Conservation (phyloP, 2,888 invertebrate genomes). For the Lasioglossum zephyrum region DNA sequence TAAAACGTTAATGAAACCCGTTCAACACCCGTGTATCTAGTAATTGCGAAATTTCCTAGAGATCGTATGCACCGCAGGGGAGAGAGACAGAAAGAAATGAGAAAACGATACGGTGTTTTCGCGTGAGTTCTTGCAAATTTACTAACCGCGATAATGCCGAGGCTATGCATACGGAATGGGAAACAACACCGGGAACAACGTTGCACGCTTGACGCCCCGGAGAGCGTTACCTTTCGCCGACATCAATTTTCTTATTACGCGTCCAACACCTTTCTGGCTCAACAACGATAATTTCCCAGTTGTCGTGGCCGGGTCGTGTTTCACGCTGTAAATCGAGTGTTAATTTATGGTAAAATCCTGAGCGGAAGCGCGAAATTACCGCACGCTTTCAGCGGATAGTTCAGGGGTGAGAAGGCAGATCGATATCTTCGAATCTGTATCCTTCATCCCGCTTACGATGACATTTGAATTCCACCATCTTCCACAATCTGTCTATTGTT, state of each 20-base stretch:
- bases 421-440: not conserved
- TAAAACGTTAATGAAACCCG: conserved; percentile 40
- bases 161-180: conserved; percentile 62
- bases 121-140: conserved; percentile 59
- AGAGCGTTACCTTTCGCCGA: conserved; percentile 24
- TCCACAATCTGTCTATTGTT: not conserved
- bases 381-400: not conserved
- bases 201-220: conserved; percentile 45
- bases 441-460: not conserved
- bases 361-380: conserved; percentile 11
- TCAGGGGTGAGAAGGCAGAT: not conserved
- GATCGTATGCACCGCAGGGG: conserved; percentile 24
- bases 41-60: conserved; percentile 25
- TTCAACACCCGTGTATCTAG: conserved; percentile 27
- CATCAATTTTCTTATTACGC: conserved; percentile 60
- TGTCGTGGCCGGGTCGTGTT: conserved; percentile 11
- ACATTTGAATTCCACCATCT: not conserved
- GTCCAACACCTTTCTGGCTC: not conserved
- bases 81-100: conserved; percentile 11
- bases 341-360: conserved; percentile 7
- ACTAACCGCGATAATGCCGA: conserved; percentile 50
- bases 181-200: conserved; percentile 37
- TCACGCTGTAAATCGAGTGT: not conserved
- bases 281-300: not conserved
- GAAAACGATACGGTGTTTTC: conserved; percentile 48